phyloP scores from a whole-genome alignment of 2,113 vertebrate species.

The Cryptomyrus ogoouensis region DNA sequence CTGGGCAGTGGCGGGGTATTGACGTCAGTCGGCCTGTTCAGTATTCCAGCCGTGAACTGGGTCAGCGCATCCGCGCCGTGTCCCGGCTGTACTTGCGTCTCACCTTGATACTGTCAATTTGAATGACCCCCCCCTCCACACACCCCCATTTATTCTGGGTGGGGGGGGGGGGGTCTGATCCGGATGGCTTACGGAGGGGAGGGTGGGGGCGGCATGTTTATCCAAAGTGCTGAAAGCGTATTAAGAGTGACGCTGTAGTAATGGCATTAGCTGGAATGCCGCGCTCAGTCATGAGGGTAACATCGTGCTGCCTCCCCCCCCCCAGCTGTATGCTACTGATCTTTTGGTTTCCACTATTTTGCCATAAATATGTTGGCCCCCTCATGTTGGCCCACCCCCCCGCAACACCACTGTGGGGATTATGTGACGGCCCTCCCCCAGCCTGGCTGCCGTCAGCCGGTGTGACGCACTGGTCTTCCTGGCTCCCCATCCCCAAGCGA shows the following conservation, averaged over 20 bases:
- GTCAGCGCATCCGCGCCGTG: constrained; percentile 36
- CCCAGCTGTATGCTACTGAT: neutral
- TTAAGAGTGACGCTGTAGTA: neutral
- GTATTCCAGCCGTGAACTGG: constrained; percentile 40
- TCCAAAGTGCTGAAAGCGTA: neutral
- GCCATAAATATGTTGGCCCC: neutral
- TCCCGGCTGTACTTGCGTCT: constrained; percentile 11
- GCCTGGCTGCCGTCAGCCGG: neutral
- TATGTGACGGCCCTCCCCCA: neutral
- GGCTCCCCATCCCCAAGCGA: neutral
- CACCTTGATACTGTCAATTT: constrained; percentile 19
- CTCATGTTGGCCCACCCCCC: no score
- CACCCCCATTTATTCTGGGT: neutral
- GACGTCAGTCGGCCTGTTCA: constrained; percentile 46
- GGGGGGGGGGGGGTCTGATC: neutral
- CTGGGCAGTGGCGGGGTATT: constrained; percentile 35
- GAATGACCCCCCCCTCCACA: neutral
- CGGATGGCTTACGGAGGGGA: neutral
- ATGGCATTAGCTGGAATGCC: neutral
- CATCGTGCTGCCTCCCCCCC: neutral
- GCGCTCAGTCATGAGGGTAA: neutral
- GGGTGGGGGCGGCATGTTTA: neutral
- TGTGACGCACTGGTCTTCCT: neutral
- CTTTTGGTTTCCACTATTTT: neutral
- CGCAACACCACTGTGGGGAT: neutral